Evolutionary conservation across 1,140 invertebrate genomes (phyloP).

Genomic region (Drosophila kepulauana): DNA sequence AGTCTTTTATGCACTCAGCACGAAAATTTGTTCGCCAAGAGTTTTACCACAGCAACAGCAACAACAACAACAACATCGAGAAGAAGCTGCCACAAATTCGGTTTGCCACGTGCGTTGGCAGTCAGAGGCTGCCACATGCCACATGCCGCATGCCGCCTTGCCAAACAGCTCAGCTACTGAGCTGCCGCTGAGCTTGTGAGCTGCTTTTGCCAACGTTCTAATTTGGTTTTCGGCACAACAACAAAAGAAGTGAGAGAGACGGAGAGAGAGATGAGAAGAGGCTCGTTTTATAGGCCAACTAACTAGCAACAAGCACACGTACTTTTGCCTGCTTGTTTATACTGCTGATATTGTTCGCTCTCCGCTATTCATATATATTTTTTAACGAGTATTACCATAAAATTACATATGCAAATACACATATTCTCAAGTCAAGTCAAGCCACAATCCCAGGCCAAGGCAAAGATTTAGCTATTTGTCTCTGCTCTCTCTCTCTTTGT

Average conservation of each 20-base stretch:
- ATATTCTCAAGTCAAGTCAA: slow-evolving; percentile 54
- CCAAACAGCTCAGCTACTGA: slow-evolving; percentile 15
- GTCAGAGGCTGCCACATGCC: slow-evolving; percentile 13
- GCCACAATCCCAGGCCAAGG: slow-evolving; percentile 34
- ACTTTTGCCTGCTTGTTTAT: slow-evolving; percentile 62
- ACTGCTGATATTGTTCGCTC: slow-evolving; percentile 8
- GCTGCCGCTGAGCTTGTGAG: slow-evolving; percentile 13
- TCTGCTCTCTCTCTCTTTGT: neutral
- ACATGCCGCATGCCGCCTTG: neutral
- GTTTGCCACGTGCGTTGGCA: slow-evolving; percentile 59
- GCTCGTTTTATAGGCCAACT: slow-evolving; percentile 51
- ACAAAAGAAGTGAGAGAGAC: slow-evolving; percentile 21
- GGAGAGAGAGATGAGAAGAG: neutral
- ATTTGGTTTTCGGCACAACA: slow-evolving; percentile 56
- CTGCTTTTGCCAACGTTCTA: slow-evolving; percentile 55
- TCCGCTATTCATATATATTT: slow-evolving; percentile 58
- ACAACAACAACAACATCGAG: slow-evolving; percentile 48
- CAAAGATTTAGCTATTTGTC: slow-evolving; percentile 80
- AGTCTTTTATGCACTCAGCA: slow-evolving; percentile 82
- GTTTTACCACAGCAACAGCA: slow-evolving; percentile 65
- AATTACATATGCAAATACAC: slow-evolving; percentile 82
- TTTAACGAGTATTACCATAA: slow-evolving; percentile 82
- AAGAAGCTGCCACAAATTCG: slow-evolving; percentile 45
- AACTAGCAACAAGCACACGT: slow-evolving; percentile 54
- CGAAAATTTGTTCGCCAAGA: slow-evolving; percentile 79